Evolutionary conservation across 2,888 invertebrate species (phyloP).

Genomic region (Rambutsinella grinnellia): DNA sequence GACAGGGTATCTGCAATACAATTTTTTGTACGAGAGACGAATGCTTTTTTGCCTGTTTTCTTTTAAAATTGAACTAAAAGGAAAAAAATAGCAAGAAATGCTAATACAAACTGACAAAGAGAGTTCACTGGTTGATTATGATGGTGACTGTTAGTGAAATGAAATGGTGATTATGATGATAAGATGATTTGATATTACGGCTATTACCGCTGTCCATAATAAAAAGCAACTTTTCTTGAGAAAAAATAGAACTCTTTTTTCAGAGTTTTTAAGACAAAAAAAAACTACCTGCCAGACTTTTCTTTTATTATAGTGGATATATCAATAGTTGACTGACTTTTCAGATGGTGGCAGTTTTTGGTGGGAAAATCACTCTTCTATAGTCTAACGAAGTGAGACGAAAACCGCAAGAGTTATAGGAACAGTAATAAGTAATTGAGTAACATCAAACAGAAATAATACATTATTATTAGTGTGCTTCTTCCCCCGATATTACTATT

Average conservation of each 20-base stretch:
- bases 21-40: too few species aligned
- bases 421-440: background rate
- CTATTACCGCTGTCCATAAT: background rate
- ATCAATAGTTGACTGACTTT: background rate
- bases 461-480: conserved; percentile 11
- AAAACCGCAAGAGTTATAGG: conserved; percentile 18
- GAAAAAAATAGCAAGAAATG: too few species aligned
- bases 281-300: background rate
- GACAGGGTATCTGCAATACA: too few species aligned
- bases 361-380: conserved; percentile 10
- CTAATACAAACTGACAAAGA: background rate
- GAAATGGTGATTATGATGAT: conserved; percentile 12
- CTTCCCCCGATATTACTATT: background rate
- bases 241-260: background rate
- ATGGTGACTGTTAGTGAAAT: conserved; percentile 13
- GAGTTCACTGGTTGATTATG: conserved; percentile 1
- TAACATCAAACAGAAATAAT: background rate
- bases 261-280: background rate
- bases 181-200: conserved; percentile 11
- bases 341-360: conserved; percentile 4
- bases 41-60: too few species aligned
- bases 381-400: conserved; percentile 17
- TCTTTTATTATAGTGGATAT: background rate
- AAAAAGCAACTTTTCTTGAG: background rate
- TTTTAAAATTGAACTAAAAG: too few species aligned